Evolutionary conservation across 1,140 invertebrate genomes (phyloP).

Genomic region (Delia radicum): DNA sequence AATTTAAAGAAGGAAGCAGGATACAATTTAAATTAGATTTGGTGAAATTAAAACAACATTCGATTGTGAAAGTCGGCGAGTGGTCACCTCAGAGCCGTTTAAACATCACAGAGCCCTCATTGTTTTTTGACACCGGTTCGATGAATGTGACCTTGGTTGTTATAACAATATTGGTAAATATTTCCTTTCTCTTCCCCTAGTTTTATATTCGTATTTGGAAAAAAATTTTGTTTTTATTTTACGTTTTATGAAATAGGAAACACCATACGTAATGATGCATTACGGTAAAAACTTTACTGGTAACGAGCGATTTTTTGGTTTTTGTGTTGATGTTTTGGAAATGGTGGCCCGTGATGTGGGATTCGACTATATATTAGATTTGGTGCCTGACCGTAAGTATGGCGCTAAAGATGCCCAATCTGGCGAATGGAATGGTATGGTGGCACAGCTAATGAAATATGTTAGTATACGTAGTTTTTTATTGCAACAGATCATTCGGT

Average conservation of each 20-base stretch:
- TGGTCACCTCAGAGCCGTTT: slow-evolving; percentile 76
- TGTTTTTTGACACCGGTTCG: slow-evolving; percentile 77
- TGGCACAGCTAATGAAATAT: slow-evolving; percentile 52
- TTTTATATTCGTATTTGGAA: not conserved
- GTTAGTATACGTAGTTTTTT: slow-evolving; percentile 35
- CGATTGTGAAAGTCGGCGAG: slow-evolving; percentile 69
- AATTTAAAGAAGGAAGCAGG: slow-evolving; percentile 82
- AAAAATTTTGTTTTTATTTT: not conserved
- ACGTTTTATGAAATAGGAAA: slow-evolving; percentile 72
- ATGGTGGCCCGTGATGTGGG: slow-evolving; percentile 83
- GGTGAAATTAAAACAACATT: slow-evolving; percentile 77
- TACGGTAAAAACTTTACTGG: slow-evolving; percentile 80
- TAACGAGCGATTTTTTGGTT: slow-evolving; percentile 90
- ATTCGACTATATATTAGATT: slow-evolving; percentile 87
- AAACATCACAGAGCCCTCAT: slow-evolving; percentile 78
- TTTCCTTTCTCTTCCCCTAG: not conserved
- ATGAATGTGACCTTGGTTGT: slow-evolving; percentile 80
- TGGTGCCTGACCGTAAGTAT: slow-evolving; percentile 93
- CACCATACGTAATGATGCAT: slow-evolving; percentile 93
- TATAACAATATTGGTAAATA: slow-evolving; percentile 48
- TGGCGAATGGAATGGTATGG: slow-evolving; percentile 94
- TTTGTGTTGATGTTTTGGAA: slow-evolving; percentile 93
- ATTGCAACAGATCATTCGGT: too few relatives aligned
- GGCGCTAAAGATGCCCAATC: slow-evolving; percentile 87
- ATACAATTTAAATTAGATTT: slow-evolving; percentile 84